A percentile compares a stretch with the other conserved stretches of the same genome.
phyloP scores from a whole-genome alignment of 2,113 vertebrate species.

The Agelaius phoeniceus region DNA sequence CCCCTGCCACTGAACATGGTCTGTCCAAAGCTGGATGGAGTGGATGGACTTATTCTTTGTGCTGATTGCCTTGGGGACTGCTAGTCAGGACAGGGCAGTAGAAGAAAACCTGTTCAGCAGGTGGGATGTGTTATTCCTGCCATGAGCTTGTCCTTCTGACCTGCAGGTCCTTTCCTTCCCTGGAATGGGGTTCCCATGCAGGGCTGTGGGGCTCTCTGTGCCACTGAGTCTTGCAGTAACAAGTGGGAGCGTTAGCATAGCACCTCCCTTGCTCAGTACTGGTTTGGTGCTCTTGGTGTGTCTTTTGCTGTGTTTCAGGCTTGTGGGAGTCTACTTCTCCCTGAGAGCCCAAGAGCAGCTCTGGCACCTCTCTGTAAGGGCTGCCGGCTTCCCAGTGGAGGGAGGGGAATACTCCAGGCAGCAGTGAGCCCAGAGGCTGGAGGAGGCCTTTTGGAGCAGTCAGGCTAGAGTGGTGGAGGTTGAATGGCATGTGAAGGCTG shows the following conservation, averaged over 20 bases:
- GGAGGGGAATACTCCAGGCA: background rate
- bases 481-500: background rate
- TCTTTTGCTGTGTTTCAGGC: background rate
- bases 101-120: background rate
- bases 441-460: background rate
- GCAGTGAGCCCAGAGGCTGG: background rate
- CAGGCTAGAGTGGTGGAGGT: background rate
- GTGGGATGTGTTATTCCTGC: background rate
- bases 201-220: background rate
- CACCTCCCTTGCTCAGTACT: background rate
- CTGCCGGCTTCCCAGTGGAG: background rate
- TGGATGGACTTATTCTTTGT: background rate
- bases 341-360: background rate
- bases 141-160: background rate
- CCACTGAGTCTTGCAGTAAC: background rate
- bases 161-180: background rate
- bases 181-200: rapidly evolving
- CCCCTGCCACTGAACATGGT: background rate
- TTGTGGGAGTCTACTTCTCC: background rate
- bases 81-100: background rate
- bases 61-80: background rate
- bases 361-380: background rate
- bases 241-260: background rate
- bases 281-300: background rate
- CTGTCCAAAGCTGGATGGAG: background rate